A percentile compares a stretch with the other conserved stretches of the same genome.
These are phyloP conservation scores for Jordanella pulchra DNA, from an alignment of 2,797 vertebrate genomes.

Conservation along the genomic window DNA sequence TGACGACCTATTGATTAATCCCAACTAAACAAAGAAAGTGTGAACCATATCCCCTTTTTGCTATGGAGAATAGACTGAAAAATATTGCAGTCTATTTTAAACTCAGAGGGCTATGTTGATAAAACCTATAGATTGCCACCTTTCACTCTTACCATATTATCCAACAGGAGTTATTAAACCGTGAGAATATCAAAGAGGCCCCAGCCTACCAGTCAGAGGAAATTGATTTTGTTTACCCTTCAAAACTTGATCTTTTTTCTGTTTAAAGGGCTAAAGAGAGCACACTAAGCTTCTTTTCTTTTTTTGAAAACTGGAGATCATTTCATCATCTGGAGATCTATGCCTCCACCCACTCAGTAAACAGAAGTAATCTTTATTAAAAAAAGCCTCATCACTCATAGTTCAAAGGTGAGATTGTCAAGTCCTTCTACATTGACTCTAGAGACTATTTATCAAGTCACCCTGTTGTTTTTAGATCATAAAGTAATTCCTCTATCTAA, in stretches of 20 bases:
- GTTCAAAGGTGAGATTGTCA: slow-evolving; percentile 76
- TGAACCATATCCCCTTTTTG: no score
- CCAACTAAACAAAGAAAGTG: no score
- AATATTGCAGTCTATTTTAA: no score
- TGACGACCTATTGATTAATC: no score
- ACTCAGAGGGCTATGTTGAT: no score
- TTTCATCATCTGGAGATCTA: slow-evolving; percentile 53
- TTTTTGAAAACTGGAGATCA: slow-evolving; percentile 40
- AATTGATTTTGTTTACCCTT: not conserved
- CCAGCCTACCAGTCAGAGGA: not conserved
- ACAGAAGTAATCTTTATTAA: slow-evolving; percentile 70
- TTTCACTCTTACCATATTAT: no score
- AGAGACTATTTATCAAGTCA: slow-evolving; percentile 46
- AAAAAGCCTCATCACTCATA: slow-evolving; percentile 68
- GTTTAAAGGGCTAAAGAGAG: slow-evolving; percentile 16
- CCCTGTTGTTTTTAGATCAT: slow-evolving; percentile 6
- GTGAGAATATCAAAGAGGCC: not conserved
- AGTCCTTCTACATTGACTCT: slow-evolving; percentile 12
- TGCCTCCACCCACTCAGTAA: slow-evolving; percentile 65
- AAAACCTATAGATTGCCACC: no score
- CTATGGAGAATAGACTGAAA: no score
- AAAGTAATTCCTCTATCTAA: not conserved
- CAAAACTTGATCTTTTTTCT: slow-evolving; percentile 7
- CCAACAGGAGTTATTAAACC: not conserved
- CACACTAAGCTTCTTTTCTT: slow-evolving; percentile 38